Percentiles rank a stretch among this genome's conserved stretches.
Conservation (phyloP, 2,113 vertebrate genomes). For the Vimba vimba region DNA sequence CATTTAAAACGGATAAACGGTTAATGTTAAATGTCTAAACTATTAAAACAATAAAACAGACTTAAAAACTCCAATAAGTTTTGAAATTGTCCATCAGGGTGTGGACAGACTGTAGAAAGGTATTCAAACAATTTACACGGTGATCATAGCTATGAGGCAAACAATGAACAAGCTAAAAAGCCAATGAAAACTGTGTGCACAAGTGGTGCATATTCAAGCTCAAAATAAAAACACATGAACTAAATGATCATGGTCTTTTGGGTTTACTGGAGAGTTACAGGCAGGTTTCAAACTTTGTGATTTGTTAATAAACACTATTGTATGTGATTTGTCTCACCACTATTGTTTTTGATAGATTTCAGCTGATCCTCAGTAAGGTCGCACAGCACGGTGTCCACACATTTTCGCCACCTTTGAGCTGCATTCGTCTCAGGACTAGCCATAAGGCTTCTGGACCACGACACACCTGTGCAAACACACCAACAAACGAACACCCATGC, state of each 20-base stretch:
- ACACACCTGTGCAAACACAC: constrained; percentile 35
- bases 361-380: constrained; percentile 70
- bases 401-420: constrained; percentile 22
- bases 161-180: background rate
- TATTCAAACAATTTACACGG: background rate
- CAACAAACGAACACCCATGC: constrained; percentile 30
- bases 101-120: background rate
- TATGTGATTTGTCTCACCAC: constrained; percentile 61
- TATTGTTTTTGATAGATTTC: constrained; percentile 67
- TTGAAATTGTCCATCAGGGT: background rate
- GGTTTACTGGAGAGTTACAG: background rate
- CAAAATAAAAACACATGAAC: background rate
- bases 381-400: constrained; percentile 15
- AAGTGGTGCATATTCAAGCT: background rate
- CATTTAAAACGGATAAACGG: background rate
- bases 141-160: background rate
- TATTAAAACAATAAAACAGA: background rate
- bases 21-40: background rate
- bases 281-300: background rate
- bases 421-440: constrained; percentile 49
- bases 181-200: background rate
- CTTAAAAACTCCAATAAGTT: background rate
- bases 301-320: background rate
- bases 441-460: constrained; percentile 58
- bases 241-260: background rate